These are phyloP conservation scores for Leptoteleia sp. DNA, from an alignment of 1,140 invertebrate species.

Conservation along the genomic window DNA sequence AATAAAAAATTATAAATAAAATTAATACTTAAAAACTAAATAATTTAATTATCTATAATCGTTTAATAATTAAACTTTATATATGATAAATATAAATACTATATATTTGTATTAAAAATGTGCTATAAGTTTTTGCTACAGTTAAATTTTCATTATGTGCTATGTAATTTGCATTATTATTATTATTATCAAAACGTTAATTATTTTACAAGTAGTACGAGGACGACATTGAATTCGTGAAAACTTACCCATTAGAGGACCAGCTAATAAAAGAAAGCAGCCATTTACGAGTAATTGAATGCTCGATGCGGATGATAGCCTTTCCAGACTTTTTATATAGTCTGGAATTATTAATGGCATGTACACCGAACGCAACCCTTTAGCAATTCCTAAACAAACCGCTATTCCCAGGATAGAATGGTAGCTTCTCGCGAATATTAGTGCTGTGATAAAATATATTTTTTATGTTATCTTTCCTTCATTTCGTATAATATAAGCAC, in stretches of 20 bases:
- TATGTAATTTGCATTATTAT: neutral
- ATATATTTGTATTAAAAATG: too few relatives aligned
- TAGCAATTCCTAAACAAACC: slow-evolving; percentile 83
- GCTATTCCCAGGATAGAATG: slow-evolving; percentile 58
- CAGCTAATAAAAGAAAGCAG: slow-evolving; percentile 82
- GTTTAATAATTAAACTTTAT: slow-evolving; percentile 17
- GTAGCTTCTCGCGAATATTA: slow-evolving; percentile 80
- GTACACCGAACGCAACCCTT: slow-evolving; percentile 86
- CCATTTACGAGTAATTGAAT: slow-evolving; percentile 85
- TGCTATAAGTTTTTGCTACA: too few relatives aligned
- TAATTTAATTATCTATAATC: too few relatives aligned
- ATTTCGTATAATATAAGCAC: too few relatives aligned
- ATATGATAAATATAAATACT: neutral
- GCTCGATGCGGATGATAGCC: slow-evolving; percentile 83
- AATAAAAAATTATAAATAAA: too few relatives aligned
- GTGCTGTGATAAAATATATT: slow-evolving; percentile 77
- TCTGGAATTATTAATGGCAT: slow-evolving; percentile 86
- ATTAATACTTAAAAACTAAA: too few relatives aligned
- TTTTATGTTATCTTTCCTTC: too few relatives aligned
- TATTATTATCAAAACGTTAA: too few relatives aligned
- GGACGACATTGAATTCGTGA: too few relatives aligned
- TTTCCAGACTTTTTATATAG: slow-evolving; percentile 84
- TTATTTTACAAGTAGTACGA: too few relatives aligned
- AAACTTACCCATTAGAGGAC: slow-evolving; percentile 83
- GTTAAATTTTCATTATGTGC: too few relatives aligned